Evolutionary conservation across 2,888 invertebrate genomes (phyloP).

Genomic region (Teleogryllus oceanicus): DNA sequence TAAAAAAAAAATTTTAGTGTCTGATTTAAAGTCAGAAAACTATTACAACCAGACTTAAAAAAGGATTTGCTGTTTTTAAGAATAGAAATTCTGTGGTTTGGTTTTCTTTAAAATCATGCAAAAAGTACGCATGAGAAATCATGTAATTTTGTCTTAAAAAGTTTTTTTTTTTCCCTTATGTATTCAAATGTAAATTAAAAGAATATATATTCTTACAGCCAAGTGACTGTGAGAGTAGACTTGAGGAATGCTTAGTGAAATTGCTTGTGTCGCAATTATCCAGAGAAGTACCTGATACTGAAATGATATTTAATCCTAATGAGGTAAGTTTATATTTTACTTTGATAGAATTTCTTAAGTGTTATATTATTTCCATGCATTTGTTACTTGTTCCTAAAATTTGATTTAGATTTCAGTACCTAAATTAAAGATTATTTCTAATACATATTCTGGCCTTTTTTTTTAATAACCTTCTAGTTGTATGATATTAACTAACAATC

Average conservation of each 20-base stretch:
- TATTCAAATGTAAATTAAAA: neutral
- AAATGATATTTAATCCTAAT: conserved; percentile 64
- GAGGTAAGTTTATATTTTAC: conserved; percentile 49
- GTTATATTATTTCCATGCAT: no score
- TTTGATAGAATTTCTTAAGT: no score
- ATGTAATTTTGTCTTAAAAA: neutral
- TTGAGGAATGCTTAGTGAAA: conserved; percentile 65
- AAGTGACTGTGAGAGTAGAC: conserved; percentile 52
- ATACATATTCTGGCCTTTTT: no score
- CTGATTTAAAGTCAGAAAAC: no score
- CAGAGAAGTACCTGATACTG: conserved; percentile 53
- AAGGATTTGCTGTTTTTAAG: no score
- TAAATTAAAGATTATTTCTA: no score
- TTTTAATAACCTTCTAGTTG: no score
- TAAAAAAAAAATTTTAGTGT: no score
- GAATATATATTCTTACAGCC: conserved; percentile 41
- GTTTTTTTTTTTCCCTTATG: neutral
- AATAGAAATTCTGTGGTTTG: conserved; percentile 36
- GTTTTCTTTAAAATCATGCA: neutral
- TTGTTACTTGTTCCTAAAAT: no score
- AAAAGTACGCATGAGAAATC: neutral
- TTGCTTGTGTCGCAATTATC: conserved; percentile 61
- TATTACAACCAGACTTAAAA: no score
- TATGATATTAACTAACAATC: no score
- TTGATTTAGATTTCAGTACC: no score